Evolutionary conservation across 2,888 invertebrate genomes (phyloP), one percentile per base, ranked within the genome.

Genomic region (Dolichomitus sp.): DNA sequence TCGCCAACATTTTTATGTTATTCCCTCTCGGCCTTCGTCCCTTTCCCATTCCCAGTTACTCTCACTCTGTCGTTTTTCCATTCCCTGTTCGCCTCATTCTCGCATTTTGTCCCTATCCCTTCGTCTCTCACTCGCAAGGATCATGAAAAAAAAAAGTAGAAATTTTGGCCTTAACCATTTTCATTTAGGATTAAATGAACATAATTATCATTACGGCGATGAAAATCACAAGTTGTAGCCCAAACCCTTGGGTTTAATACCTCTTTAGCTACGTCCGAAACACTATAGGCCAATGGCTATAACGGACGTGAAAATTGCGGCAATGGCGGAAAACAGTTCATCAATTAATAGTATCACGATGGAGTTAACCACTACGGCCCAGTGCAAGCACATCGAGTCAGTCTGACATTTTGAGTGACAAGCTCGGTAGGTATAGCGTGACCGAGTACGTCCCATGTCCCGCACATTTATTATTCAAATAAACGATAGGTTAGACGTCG

Each of bases 341-440:
- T 93, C 92, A 93, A 93, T 93, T 93, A 92, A 93, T 93, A 90
- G 90, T 84, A 87, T 85, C 85, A 82, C 83, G 30, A 74, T 59
- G 85, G 86, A 89, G 87, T 88, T 87, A 87, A 88, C 88, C 88
- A 88, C 87, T 88, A 88, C 88, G 88, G 90, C 88, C 87, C 65
- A 75, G n/a, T 5, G n/a, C 30, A 59, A 37, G 37, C 59, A 72
- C 42, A 59, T 50, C 19, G 19, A 54, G 87, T 84, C 77, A 80
- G 88, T 89, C 91, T 92, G 92, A 92, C 92, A 89, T 93, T 92
- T 92, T 90, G 92, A 92, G 93, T 92, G 93, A 93, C 93, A 93
- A 91, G 92, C 88, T 91, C 87, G 88, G 90, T 80, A 17, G 59
- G 63, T 48, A 76, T 85, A 81, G 81, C 80, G 85, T 81, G 83